These are phyloP conservation scores for Meriones unguiculatus DNA, from an alignment of 2,113 vertebrate species.

Conservation along the genomic window DNA sequence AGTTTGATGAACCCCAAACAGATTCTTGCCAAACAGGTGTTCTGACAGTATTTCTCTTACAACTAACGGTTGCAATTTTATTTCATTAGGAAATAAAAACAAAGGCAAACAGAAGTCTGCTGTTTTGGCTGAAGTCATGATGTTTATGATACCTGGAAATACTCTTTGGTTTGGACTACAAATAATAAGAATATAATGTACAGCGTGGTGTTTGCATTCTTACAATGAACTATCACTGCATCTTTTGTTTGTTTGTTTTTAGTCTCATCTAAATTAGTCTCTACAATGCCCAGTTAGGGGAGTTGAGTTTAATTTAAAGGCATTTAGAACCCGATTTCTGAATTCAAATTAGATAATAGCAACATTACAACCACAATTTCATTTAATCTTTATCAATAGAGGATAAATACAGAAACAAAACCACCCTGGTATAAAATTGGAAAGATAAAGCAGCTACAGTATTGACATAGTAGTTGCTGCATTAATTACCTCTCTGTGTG, in stretches of 20 bases:
- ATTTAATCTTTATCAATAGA: background rate
- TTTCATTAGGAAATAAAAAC: background rate
- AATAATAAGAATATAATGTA: background rate
- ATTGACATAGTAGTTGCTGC: background rate
- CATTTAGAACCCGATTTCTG: background rate
- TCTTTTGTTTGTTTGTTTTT: background rate
- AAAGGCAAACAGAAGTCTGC: background rate
- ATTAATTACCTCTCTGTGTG: background rate
- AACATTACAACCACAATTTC: background rate
- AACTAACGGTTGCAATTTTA: background rate
- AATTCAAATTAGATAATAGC: slow-evolving; percentile 14
- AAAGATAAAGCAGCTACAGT: background rate
- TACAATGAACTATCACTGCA: background rate
- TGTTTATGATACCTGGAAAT: slow-evolving; percentile 26
- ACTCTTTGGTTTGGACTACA: background rate
- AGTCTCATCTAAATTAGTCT: background rate
- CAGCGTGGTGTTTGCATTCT: background rate
- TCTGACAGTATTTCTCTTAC: slow-evolving; percentile 17
- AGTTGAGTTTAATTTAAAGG: slow-evolving; percentile 13
- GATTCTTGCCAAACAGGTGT: background rate
- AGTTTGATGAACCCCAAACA: background rate
- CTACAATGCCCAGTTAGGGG: background rate
- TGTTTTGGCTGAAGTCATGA: background rate
- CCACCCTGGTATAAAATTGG: background rate
- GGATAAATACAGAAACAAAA: background rate